phyloP scores from a whole-genome alignment of 2,797 vertebrate genomes.

The Lacerta agilis region DNA sequence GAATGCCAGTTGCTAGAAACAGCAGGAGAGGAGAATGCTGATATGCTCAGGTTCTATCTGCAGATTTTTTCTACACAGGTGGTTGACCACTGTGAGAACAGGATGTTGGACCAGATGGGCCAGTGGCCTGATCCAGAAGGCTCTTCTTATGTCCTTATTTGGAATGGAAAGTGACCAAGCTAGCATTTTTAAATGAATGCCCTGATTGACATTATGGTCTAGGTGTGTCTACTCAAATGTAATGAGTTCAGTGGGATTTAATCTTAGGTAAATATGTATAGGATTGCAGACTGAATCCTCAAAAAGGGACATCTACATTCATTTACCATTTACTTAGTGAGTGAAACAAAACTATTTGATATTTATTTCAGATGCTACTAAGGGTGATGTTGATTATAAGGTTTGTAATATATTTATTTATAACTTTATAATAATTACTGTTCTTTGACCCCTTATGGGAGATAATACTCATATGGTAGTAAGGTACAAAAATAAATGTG shows the following conservation, averaged over 20 bases:
- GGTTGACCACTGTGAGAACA: too few relatives aligned
- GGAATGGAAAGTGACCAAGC: background rate
- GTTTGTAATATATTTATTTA: fast-evolving
- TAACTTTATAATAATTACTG: fast-evolving
- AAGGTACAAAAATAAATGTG: fast-evolving
- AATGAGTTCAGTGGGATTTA: too few relatives aligned
- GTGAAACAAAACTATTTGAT: background rate
- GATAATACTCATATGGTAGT: background rate
- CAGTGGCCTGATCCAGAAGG: too few relatives aligned
- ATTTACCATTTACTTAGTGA: background rate
- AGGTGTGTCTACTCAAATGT: too few relatives aligned
- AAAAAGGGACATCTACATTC: background rate
- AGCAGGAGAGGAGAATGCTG: too few relatives aligned
- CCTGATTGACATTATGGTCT: too few relatives aligned
- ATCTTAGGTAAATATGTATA: too few relatives aligned
- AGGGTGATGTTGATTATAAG: background rate
- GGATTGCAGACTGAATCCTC: background rate
- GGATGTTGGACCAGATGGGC: too few relatives aligned
- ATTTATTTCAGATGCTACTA: background rate
- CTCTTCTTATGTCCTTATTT: too few relatives aligned
- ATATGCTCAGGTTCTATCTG: too few relatives aligned
- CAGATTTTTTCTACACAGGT: too few relatives aligned
- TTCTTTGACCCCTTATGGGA: background rate
- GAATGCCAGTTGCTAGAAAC: too few relatives aligned
- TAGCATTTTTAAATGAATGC: background rate